A percentile compares a stretch with the other conserved stretches of the same genome.
These are phyloP conservation scores for Benitochromis conjunctus DNA, from an alignment of 2,113 vertebrate species.

Conservation along the genomic window DNA sequence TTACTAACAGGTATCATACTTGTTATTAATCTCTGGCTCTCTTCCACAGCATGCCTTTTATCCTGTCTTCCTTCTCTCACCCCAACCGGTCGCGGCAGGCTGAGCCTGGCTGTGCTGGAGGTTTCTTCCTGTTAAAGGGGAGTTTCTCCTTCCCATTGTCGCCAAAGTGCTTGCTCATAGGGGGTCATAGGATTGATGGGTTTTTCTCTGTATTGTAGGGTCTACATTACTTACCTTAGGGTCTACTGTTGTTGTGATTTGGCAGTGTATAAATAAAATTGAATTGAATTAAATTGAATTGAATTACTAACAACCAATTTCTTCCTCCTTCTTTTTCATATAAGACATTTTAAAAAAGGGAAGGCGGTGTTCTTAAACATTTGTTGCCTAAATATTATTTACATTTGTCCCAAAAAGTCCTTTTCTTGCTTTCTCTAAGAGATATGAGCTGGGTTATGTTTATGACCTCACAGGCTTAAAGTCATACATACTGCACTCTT, in stretches of 20 bases:
- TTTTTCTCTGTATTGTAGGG: neutral
- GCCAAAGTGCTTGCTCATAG: rapidly evolving
- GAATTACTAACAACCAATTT: neutral
- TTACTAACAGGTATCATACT: neutral
- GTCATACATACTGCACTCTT: rapidly evolving
- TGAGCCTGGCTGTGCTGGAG: rapidly evolving
- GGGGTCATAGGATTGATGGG: rapidly evolving
- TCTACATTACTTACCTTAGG: neutral
- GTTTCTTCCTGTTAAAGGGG: neutral
- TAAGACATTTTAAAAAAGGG: neutral
- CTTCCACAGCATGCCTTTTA: neutral
- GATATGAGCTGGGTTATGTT: rapidly evolving
- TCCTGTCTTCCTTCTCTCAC: neutral
- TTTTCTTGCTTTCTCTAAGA: rapidly evolving
- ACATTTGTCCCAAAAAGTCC: neutral
- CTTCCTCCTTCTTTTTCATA: neutral
- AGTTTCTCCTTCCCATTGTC: neutral
- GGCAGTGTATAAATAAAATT: neutral
- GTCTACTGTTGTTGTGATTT: neutral
- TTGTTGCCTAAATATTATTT: rapidly evolving
- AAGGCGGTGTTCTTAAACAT: neutral
- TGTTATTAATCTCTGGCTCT: neutral
- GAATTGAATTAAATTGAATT: neutral
- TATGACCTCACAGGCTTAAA: neutral
- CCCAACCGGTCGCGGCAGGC: rapidly evolving